A percentile compares a stretch with the other conserved stretches of the same genome.
These are phyloP conservation scores for Enteromius afrohamiltoni DNA, from an alignment of 2,797 vertebrate genomes.

Conservation along the genomic window DNA sequence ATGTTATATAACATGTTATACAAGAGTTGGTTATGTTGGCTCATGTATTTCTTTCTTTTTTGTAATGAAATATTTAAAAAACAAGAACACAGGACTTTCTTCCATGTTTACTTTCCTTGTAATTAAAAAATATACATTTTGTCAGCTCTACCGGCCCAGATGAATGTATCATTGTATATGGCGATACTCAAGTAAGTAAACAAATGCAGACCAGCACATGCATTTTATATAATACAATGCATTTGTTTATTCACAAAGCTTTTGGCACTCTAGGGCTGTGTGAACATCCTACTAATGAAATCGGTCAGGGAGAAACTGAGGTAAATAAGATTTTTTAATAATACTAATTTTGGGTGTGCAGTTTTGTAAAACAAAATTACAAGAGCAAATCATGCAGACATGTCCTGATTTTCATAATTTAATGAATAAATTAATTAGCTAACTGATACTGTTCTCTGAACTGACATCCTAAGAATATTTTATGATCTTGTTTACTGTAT, in stretches of 20 bases:
- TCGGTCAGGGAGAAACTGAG: constrained; percentile 80
- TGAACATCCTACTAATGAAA: constrained; percentile 79
- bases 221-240: constrained; percentile 31
- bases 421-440: constrained; percentile 26
- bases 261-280: constrained; percentile 78
- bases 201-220: constrained; percentile 34
- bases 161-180: constrained; percentile 80
- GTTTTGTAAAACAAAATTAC: constrained; percentile 47
- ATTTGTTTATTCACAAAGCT: constrained; percentile 53
- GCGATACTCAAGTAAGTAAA: constrained; percentile 79
- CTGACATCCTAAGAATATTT: background rate
- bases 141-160: constrained; percentile 73
- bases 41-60: background rate
- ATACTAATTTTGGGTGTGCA: constrained; percentile 5
- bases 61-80: background rate
- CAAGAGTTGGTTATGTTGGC: background rate
- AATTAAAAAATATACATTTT: too few species aligned
- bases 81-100: background rate
- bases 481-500: background rate
- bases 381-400: constrained; percentile 33
- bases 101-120: background rate
- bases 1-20: background rate
- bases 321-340: constrained; percentile 67
- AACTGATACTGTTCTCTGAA: constrained; percentile 23
- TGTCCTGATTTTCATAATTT: constrained; percentile 34